These are phyloP conservation scores for Polydrusus pterygomalis DNA, from an alignment of 2,888 invertebrate genomes.

Conservation along the genomic window DNA sequence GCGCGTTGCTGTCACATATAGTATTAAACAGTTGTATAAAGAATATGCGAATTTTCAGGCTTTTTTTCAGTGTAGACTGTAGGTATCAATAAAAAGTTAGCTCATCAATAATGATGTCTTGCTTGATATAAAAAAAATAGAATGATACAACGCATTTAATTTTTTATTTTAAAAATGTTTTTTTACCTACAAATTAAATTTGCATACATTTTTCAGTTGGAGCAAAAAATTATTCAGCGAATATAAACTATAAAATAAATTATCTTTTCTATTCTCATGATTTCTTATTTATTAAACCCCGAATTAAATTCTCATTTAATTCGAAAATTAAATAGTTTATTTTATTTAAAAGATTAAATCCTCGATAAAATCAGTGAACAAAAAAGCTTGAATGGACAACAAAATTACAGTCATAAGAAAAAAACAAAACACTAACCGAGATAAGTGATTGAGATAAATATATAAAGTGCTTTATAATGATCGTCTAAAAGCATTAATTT, in stretches of 20 bases:
- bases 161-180: no score
- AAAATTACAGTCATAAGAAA: conserved; percentile 20
- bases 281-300: background rate
- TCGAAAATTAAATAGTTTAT: background rate
- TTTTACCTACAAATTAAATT: no score
- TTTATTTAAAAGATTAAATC: background rate
- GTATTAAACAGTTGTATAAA: no score
- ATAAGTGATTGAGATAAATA: conserved; percentile 49
- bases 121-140: no score
- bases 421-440: conserved; percentile 24
- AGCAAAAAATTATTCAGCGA: no score
- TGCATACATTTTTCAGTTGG: no score
- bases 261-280: no score
- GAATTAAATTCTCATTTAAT: background rate
- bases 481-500: conserved; percentile 43
- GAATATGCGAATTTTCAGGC: no score
- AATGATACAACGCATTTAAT: no score
- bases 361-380: background rate
- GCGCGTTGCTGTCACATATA: no score
- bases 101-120: background rate
- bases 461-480: conserved; percentile 52
- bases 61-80: background rate
- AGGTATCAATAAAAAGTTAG: background rate
- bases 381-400: conserved; percentile 12
- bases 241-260: no score